Base-by-base conservation (phyloP, 1,140 invertebrate genomes). In the Achatina immaculata region DNA sequence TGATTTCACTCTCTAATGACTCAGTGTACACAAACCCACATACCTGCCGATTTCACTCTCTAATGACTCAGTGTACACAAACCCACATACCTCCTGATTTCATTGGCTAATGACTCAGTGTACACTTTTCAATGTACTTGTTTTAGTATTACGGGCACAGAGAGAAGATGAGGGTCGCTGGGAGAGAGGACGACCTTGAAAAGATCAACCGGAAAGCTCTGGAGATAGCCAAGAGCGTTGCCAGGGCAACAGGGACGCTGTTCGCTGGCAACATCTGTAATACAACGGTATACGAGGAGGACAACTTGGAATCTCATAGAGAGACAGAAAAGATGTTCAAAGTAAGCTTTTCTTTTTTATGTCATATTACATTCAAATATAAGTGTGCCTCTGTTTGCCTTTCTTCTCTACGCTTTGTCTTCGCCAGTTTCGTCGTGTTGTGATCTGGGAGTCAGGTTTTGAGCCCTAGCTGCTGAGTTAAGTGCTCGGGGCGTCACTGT, bases 191-290 rank as follows among this genome's bases (percentile, higher is more conserved):
- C 28, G 89, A 89, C 1, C 74, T 89, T 0, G 90, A 90, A 75
- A 83, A 80, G 65, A 45, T 90, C 14, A 90, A 90, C 83, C 81
- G 74, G 38, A 81, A 72, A 34, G 88, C 90, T 19, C 72, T 90
- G 38, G 80, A 83, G 24, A 85, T 90, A 24, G 90, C 90, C 14
- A 82, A 85, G 14, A 79, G 86, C 43, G 88, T 90, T 19, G 89
- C 90, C 7, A 75, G 83, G 38, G 80, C 81, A 31, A 85, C 83
- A 31, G 87, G 84, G 21, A 88, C 82, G 34, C 81, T 90, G 21
- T 86, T 90, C 81, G 90, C 90, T 1, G 90, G 88, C 28, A 84
- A 84, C 28, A 71, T 90, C 19, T 87, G 85, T 66, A 90, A 90
- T 31, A 58, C 85, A 7, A 84, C 81, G 19, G 45, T 88, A 2